Base-by-base conservation (phyloP, 2,888 invertebrate genomes). In the Lissocephala sabroskyi region DNA sequence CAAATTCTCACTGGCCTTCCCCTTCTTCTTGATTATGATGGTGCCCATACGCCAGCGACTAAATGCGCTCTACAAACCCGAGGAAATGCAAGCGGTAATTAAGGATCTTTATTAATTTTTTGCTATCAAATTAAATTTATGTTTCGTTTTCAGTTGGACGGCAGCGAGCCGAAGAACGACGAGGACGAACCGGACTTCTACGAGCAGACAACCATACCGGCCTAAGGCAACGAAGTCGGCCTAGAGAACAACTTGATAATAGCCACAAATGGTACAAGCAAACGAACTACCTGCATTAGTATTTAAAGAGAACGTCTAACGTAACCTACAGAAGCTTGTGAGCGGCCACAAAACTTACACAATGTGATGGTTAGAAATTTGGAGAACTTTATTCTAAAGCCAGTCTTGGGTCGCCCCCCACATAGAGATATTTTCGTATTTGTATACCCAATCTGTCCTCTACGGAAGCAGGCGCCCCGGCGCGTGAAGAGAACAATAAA, bases 181-280 rank as follows among this genome's bases (percentile, higher is more conserved):
- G 95, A 93, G 70, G 93, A 95, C 81, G 97, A 96, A 82, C 95
- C 94, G 6, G 97, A 97, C 85, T 97, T 97, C 87, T 97, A 97
- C 84, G 93, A 94, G 76, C 93, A 96, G 86, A 95, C 96, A 53
- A 92, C 92, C 47, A 87, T 94, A 81, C 93, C 94, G 65, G 91
- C 92, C 65, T 93, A 70, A 90, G 86, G 52, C n/a, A 45, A 37
- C 48, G 45, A 36, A 28, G n/a, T 43, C 36, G 48, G 45, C 60
- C 30, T 6, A 41, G 26, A 23, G 3, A 23, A 23, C 7, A 23
- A 23, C 7, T 23, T 23, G 7, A 23, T 23, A 5, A 23, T 23
- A 23, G 23, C 23, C 23, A 23, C 4, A 23, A 23, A 23, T 65
- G 73, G 76, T 64, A 56, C 60, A 56, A 59, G 39, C 57, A 32